A percentile compares a stretch with the other conserved stretches of the same genome.
These are phyloP conservation scores for Apis dorsata DNA, from an alignment of 1,140 invertebrate species.

Conservation along the genomic window DNA sequence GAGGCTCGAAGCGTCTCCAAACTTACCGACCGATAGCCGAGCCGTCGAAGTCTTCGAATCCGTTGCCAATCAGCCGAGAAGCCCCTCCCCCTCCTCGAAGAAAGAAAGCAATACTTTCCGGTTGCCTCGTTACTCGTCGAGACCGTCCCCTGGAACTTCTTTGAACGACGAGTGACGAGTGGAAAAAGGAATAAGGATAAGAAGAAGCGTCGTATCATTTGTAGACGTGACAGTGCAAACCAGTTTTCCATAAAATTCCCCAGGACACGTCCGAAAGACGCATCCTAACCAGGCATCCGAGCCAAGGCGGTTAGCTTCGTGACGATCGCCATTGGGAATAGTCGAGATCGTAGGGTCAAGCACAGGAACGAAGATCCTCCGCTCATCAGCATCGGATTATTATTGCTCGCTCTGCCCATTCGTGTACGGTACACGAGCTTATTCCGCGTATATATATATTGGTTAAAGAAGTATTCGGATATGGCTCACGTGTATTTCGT, in stretches of 20 bases:
- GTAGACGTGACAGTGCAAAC: conserved; percentile 25
- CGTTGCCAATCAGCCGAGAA: not conserved
- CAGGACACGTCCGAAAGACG: conserved; percentile 26
- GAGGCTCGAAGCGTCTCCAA: not conserved
- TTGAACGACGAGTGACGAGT: not conserved
- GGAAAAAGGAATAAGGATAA: not conserved
- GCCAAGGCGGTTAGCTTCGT: conserved; percentile 10
- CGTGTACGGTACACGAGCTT: conserved; percentile 2
- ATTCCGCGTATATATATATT: not conserved
- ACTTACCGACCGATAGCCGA: conserved; percentile 10
- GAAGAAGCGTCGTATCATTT: conserved; percentile 24
- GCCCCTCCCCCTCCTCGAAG: not conserved
- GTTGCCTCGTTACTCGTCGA: conserved; percentile 18
- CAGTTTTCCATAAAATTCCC: conserved; percentile 34
- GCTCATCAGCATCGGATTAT: conserved; percentile 63
- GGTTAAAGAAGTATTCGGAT: no score
- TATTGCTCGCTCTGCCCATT: conserved; percentile 49
- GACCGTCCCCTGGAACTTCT: not conserved
- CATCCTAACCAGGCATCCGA: conserved; percentile 19
- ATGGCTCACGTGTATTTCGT: not conserved
- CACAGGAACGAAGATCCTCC: conserved; percentile 31
- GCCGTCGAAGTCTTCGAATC: not conserved
- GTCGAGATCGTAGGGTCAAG: conserved; percentile 34
- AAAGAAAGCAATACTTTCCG: conserved; percentile 10
- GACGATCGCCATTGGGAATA: conserved; percentile 40